These are phyloP conservation scores for Pimephales promelas DNA, from an alignment of 2,113 vertebrate genomes.

Conservation along the genomic window DNA sequence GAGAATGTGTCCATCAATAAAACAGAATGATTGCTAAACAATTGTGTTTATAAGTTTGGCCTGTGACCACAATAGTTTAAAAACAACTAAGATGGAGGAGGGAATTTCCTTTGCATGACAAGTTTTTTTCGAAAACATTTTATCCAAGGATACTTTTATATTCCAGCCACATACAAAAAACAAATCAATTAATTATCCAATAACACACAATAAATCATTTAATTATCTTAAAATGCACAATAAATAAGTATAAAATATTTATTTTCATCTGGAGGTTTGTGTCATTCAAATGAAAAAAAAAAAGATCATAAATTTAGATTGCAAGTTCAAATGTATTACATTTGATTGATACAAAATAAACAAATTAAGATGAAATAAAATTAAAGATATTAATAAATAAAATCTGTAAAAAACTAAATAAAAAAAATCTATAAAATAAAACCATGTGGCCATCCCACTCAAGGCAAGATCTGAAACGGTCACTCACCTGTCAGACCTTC, in stretches of 20 bases:
- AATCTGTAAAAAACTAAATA: not conserved
- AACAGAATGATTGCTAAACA: not conserved
- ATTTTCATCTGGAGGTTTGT: not conserved
- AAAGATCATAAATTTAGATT: not conserved
- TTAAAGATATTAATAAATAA: not conserved
- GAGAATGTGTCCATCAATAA: not conserved
- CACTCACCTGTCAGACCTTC: slow-evolving; percentile 85
- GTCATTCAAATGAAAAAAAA: not conserved
- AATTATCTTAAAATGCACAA: not conserved
- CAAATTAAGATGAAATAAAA: not conserved
- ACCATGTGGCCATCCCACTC: not conserved
- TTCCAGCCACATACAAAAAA: not conserved
- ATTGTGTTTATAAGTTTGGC: not conserved
- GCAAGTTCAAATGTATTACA: not conserved
- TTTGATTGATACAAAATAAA: not conserved
- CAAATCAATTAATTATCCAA: too few relatives aligned
- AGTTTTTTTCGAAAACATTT: not conserved
- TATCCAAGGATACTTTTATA: not conserved
- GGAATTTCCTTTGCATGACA: too few relatives aligned
- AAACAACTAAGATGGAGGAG: not conserved
- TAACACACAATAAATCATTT: not conserved
- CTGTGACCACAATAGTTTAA: not conserved
- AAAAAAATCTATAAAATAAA: too few relatives aligned
- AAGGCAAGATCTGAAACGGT: not conserved
- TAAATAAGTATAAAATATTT: not conserved